phyloP scores from a whole-genome alignment of 1,140 invertebrate genomes.

The Triops cancriformis region DNA sequence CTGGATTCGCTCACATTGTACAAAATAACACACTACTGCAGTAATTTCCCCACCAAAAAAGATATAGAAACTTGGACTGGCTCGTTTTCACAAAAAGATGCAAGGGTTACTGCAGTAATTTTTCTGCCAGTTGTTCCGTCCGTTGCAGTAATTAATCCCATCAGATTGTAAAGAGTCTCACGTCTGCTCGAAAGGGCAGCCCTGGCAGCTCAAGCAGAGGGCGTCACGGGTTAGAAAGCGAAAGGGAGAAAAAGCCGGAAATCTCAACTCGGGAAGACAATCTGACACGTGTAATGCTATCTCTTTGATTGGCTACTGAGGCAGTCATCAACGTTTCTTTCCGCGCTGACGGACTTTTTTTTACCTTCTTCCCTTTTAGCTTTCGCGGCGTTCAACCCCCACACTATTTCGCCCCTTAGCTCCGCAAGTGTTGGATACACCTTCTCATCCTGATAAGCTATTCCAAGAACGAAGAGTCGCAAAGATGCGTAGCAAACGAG shows the following conservation, averaged over 20 bases:
- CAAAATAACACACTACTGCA: no score
- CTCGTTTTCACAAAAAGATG: background rate
- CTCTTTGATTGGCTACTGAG: background rate
- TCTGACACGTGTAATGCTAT: conserved; percentile 13
- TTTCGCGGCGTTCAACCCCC: background rate
- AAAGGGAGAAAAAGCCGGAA: background rate
- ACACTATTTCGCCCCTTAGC: no score
- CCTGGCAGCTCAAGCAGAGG: background rate
- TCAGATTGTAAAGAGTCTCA: background rate
- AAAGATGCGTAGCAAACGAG: no score
- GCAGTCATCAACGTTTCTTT: background rate
- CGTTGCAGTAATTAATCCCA: background rate
- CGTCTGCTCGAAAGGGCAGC: background rate
- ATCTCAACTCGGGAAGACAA: background rate
- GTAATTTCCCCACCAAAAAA: no score
- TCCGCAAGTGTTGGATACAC: no score
- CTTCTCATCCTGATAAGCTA: no score
- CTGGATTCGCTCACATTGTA: no score
- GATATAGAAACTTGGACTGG: background rate
- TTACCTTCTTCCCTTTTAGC: background rate
- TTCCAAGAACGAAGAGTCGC: no score
- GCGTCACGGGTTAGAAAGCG: background rate
- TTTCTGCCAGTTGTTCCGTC: background rate
- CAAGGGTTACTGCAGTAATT: background rate
- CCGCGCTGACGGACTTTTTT: background rate